Evolutionary conservation across 2,888 invertebrate genomes (phyloP).

Genomic region (Platycnemis pennipes): DNA sequence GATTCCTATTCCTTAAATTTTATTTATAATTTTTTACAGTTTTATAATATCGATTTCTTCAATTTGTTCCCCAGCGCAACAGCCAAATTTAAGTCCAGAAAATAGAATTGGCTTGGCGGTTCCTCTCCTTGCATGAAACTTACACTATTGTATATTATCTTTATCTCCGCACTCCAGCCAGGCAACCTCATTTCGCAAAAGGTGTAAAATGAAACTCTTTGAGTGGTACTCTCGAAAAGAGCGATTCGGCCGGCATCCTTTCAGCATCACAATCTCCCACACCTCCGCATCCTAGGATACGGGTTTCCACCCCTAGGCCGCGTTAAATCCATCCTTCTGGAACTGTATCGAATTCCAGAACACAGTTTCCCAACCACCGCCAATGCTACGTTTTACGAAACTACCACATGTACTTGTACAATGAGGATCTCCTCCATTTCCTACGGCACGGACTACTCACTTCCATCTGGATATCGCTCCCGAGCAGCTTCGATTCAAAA

Average conservation of each 20-base stretch:
- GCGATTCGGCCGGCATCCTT: neutral
- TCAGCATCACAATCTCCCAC: neutral
- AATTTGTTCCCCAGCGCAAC: too few relatives aligned
- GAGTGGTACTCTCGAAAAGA: neutral
- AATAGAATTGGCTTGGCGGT: neutral
- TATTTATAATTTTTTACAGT: too few relatives aligned
- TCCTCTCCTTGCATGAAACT: neutral
- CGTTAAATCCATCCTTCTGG: neutral
- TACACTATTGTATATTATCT: neutral
- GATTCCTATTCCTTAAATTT: too few relatives aligned
- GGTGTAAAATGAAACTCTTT: constrained; percentile 1
- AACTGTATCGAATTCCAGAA: neutral
- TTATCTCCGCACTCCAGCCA: neutral
- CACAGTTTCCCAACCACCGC: neutral
- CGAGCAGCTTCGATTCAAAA: neutral
- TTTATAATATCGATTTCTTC: too few relatives aligned
- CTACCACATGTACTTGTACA: neutral
- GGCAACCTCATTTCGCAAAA: neutral
- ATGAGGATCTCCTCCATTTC: neutral
- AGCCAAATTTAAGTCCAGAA: neutral
- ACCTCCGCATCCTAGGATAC: too few relatives aligned
- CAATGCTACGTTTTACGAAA: neutral
- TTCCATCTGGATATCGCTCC: neutral
- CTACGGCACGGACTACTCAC: neutral
- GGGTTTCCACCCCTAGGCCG: neutral